Evolutionary conservation across 2,888 invertebrate genomes (phyloP), one percentile per base, ranked within the genome.

Genomic region (Xestobium rufovillosum): DNA sequence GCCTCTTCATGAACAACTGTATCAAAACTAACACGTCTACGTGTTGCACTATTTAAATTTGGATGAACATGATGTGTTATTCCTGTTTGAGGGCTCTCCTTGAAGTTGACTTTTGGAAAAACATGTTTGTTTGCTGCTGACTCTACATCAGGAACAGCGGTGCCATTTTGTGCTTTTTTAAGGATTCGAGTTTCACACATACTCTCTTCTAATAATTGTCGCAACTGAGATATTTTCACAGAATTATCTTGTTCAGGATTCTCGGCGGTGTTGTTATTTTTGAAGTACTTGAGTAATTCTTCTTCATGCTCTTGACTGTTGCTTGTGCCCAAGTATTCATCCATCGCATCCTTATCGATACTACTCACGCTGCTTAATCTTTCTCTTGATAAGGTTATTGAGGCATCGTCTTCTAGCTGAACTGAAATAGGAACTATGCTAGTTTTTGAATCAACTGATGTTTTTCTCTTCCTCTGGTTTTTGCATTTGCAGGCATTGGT

Each of bases 271-370:
- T 45, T 66, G 45, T 67, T 68, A 43, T 77, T 77, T 46, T 76
- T 81, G 65, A 87, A 87, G 67, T 87, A 88, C 66, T 85, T 83
- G 61, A 85, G 71, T 52, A 89, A 66, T 66, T 88, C 88, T 57
- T 86, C 86, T 62, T 88, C 87, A 57, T 83, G 84, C 55, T 83
- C 84, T 57, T 85, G 83, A 27, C 79, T 79, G 61, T 78, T 80
- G 48, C 76, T 76, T 44, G 81, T 83, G 46, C 78, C 80, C 47
- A 87, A 69, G 61, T 86, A 87, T 65, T 85, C 86, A 60, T 85
- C 85, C 44, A 87, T 67, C 44, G 82, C 83, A 62, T 86, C 84
- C 52, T 83, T 82, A 60, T 83, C 83, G 56, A 85, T 79, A 50
- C 80, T 80, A 57, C 82, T 80, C 50, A 85, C 78, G 60, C 81